A percentile compares a stretch with the other conserved stretches of the same genome.
Evolutionary conservation across 2,113 vertebrate species (phyloP).

Genomic region (Nothobranchius furzeri): DNA sequence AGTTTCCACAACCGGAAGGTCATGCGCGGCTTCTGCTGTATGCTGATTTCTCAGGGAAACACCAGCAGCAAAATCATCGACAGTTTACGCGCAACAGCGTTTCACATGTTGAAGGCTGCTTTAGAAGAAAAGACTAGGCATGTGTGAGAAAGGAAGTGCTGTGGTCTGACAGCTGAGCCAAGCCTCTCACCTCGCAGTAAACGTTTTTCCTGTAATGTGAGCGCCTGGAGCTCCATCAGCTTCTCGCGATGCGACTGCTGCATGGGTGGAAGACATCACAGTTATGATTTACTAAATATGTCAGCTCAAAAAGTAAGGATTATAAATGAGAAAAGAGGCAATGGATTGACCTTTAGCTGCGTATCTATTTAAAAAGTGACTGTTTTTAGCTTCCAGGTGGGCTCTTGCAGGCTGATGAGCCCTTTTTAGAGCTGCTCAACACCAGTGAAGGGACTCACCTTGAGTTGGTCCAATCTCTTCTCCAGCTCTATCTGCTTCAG

Average conservation of each 20-base stretch:
- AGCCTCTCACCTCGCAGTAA: constrained; percentile 84
- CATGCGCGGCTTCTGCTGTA: constrained; percentile 4
- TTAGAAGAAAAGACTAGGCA: not conserved
- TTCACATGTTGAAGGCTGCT: not conserved
- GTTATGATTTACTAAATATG: not conserved
- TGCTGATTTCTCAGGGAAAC: constrained; percentile 47
- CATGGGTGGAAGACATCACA: constrained; percentile 13
- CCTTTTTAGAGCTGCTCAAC: not conserved
- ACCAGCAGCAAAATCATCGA: constrained; percentile 8
- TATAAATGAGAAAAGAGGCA: too few relatives aligned
- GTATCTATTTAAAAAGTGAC: too few relatives aligned
- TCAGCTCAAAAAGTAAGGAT: too few relatives aligned
- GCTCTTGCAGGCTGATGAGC: not conserved
- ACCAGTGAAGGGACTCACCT: constrained; percentile 79
- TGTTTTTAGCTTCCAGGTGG: not conserved
- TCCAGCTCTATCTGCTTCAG: constrained; percentile 89
- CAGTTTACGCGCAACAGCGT: constrained; percentile 8
- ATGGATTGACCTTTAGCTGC: not conserved
- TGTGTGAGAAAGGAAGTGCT: constrained; percentile 63
- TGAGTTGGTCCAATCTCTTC: constrained; percentile 83
- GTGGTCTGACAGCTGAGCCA: constrained; percentile 67
- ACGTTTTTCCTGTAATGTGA: constrained; percentile 85
- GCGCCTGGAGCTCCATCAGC: constrained; percentile 82
- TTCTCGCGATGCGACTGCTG: constrained; percentile 88
- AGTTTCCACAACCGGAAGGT: constrained; percentile 27